phyloP scores from a whole-genome alignment of 2,888 invertebrate genomes.

The Meiosimyza platycephala region DNA sequence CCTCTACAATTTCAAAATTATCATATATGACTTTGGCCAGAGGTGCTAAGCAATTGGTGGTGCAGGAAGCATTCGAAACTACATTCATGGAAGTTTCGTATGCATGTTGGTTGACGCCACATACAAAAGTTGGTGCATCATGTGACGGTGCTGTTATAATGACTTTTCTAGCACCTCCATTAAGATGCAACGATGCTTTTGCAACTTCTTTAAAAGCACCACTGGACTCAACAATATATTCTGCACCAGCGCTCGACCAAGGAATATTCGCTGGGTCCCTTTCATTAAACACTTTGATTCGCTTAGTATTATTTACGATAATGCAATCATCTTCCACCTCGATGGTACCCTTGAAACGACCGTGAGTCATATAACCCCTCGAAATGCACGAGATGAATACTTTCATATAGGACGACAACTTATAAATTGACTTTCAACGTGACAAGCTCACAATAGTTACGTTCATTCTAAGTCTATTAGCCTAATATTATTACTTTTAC shows the following conservation, averaged over 20 bases:
- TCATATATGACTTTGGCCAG: constrained; percentile 96
- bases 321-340: constrained; percentile 81
- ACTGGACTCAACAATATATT: constrained; percentile 97
- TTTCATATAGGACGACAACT: too few species aligned
- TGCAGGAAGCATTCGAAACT: constrained; percentile 97
- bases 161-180: constrained; percentile 96
- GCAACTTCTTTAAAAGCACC: constrained; percentile 98
- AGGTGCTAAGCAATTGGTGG: constrained; percentile 98
- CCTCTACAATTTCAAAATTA: constrained; percentile 96
- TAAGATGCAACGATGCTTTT: constrained; percentile 89
- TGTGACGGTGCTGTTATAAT: constrained; percentile 98
- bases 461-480: too few species aligned
- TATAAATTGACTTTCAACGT: too few species aligned
- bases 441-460: too few species aligned
- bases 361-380: too few species aligned
- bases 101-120: constrained; percentile 94
- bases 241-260: constrained; percentile 81
- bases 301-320: constrained; percentile 87
- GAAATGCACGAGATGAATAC: too few species aligned
- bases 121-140: constrained; percentile 99
- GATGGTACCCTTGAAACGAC: constrained; percentile 93
- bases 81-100: constrained; percentile 89
- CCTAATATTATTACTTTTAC: too few species aligned
- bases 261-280: constrained; percentile 62
- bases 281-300: constrained; percentile 71